Evolutionary conservation across 2,888 invertebrate genomes (phyloP), one percentile per base, ranked within the genome.

Genomic region (Oxystoma pomonae): DNA sequence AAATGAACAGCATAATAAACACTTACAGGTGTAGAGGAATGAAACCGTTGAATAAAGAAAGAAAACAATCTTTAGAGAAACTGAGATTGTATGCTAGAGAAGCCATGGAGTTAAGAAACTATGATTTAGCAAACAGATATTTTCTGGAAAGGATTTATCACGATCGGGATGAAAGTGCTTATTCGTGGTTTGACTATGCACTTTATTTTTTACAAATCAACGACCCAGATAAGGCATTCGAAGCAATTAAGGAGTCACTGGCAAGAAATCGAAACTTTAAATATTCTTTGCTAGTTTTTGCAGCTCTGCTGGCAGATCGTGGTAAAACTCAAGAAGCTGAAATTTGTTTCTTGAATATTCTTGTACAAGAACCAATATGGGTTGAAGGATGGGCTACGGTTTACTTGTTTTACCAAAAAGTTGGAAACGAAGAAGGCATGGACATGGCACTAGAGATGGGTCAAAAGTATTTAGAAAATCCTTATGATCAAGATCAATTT

Each of bases 151-250:
- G 75, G 65, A 73, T 80, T 17, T 70, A 71, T 58, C 65, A 69
- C 18, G 69, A 76, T 64, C 69, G 73, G 60, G 62, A 68, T 9
- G 70, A 74, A 7, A 70, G 65, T 63, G 67, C 77, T 2, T 70
- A 76, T 63, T 69, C 61, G 58, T 80, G 80, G 80, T 78, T 79
- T 61, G 74, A 80, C 66, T 79, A 77, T 60, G 79, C 78, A 0
- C 63, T 80, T 55, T 79, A 69, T 67, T 71, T 76, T 51, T 62
- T 78, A 57, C 73, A 76, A 65, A 64, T 69, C 1, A 68, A 69
- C 2, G 68, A 76, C 21, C 50, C 61, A 1, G 77, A 77, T 56
- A 74, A 73, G 52, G 78, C 79, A 1, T 72, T 75, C 56, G 76
- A 78, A 69, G 78, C 77, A 68, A 64, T 77, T 12, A 71, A 72